phyloP scores from a whole-genome alignment of 2,888 invertebrate species.

The Arctia plantaginis region DNA sequence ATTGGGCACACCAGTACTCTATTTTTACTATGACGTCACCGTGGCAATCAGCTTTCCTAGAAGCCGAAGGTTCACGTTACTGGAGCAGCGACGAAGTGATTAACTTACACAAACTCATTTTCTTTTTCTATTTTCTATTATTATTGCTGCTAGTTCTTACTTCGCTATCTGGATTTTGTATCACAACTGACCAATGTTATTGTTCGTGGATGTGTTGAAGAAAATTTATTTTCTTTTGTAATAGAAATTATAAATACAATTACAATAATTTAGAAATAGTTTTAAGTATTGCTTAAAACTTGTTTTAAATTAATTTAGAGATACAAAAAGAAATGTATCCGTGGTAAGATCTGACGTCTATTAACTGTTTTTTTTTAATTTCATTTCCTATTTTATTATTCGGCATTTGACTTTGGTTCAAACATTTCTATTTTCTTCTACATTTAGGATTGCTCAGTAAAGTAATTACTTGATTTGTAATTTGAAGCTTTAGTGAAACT shows the following conservation, averaged over 20 bases:
- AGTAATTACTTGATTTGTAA: neutral
- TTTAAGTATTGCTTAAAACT: too few relatives aligned
- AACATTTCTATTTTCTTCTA: neutral
- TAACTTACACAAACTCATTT: constrained; percentile 57
- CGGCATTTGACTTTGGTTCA: neutral
- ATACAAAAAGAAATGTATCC: neutral
- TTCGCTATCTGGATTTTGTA: constrained; percentile 46
- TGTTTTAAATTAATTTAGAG: neutral
- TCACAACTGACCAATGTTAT: constrained; percentile 28
- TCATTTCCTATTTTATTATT: too few relatives aligned
- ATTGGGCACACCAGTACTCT: constrained; percentile 24
- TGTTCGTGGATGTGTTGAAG: constrained; percentile 4
- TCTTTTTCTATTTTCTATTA: constrained; percentile 50
- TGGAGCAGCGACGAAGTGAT: constrained; percentile 60
- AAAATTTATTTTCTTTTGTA: neutral
- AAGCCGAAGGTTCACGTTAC: constrained; percentile 60
- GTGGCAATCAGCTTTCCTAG: constrained; percentile 57
- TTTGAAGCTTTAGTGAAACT: neutral
- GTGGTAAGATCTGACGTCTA: neutral
- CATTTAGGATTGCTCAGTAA: neutral
- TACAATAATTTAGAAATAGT: neutral
- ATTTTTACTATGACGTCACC: constrained; percentile 53
- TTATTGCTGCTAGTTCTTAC: constrained; percentile 34
- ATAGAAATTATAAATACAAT: neutral
- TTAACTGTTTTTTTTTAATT: neutral